Percentiles rank a stretch among this genome's conserved stretches.
Evolutionary conservation across 2,888 invertebrate species (phyloP).

Genomic region (Darwinula stevensoni): DNA sequence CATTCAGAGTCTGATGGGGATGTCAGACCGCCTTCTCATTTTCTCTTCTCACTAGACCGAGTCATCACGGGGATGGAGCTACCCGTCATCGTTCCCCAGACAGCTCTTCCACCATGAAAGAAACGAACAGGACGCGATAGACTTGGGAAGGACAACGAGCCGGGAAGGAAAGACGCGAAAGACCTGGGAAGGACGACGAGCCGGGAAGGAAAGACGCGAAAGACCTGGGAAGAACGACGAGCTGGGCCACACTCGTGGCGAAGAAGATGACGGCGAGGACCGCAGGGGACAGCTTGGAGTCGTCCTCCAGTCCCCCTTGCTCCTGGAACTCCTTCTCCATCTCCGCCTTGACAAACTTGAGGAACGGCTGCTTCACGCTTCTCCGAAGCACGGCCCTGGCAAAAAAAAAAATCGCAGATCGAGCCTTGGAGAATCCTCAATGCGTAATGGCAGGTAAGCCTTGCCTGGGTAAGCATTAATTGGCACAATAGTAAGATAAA

Average conservation of each 20-base stretch:
- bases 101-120: too few species aligned
- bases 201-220: conserved; percentile 15
- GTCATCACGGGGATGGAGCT: too few species aligned
- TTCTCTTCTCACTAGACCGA: too few species aligned
- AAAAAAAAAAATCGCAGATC: conserved; percentile 10
- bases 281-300: conserved; percentile 30
- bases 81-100: too few species aligned
- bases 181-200: conserved; percentile 15
- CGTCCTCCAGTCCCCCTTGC: conserved; percentile 14
- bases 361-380: conserved; percentile 28
- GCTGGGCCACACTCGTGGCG: conserved; percentile 20
- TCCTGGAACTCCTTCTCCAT: conserved; percentile 32
- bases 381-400: conserved; percentile 31
- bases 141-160: conserved; percentile 17
- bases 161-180: conserved; percentile 15
- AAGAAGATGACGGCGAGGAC: conserved; percentile 13
- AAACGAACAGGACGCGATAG: too few species aligned
- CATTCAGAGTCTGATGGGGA: too few species aligned
- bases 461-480: too few species aligned
- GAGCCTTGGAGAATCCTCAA: too few species aligned
- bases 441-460: too few species aligned
- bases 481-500: conserved; percentile 3
- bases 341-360: conserved; percentile 31
- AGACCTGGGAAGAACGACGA: conserved; percentile 25
- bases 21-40: too few species aligned